A percentile compares a stretch with the other conserved stretches of the same genome.
Conservation (phyloP, 2,888 invertebrate species). For the Dermolepida albohirtum region DNA sequence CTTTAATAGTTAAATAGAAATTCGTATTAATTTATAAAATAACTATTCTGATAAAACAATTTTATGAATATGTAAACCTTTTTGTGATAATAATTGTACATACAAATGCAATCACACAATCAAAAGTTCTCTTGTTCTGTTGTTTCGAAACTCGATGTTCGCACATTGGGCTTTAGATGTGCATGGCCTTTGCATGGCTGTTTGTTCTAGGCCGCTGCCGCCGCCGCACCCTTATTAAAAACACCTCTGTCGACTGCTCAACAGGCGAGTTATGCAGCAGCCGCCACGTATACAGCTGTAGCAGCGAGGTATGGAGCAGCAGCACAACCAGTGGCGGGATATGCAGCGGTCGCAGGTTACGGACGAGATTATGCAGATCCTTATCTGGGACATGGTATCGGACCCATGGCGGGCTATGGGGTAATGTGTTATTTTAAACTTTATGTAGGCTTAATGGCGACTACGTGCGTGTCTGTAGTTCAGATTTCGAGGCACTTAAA, state of each 20-base stretch:
- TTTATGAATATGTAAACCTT: too few species aligned
- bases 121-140: not conserved
- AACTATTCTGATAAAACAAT: too few species aligned
- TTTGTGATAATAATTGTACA: too few species aligned
- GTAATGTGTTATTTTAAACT: constrained; percentile 69
- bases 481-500: not conserved
- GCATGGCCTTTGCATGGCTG: constrained; percentile 63
- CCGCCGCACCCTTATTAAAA: constrained; percentile 84
- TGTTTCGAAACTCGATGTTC: constrained; percentile 3
- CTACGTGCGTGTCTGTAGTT: too few species aligned
- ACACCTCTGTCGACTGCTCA: constrained; percentile 86
- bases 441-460: not conserved
- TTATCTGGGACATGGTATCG: constrained; percentile 94
- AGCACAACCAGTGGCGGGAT: constrained; percentile 79
- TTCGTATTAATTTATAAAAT: too few species aligned
- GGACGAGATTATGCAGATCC: constrained; percentile 94
- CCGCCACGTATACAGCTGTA: constrained; percentile 88
- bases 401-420: constrained; percentile 97
- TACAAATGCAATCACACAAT: not conserved
- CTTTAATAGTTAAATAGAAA: too few species aligned
- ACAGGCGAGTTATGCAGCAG: constrained; percentile 89
- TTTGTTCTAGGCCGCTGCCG: constrained; percentile 73
- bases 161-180: constrained; percentile 59
- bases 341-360: constrained; percentile 80
- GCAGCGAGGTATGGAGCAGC: constrained; percentile 87